These are phyloP conservation scores for Vipera latastei DNA, from an alignment of 2,797 vertebrate species.

Conservation along the genomic window DNA sequence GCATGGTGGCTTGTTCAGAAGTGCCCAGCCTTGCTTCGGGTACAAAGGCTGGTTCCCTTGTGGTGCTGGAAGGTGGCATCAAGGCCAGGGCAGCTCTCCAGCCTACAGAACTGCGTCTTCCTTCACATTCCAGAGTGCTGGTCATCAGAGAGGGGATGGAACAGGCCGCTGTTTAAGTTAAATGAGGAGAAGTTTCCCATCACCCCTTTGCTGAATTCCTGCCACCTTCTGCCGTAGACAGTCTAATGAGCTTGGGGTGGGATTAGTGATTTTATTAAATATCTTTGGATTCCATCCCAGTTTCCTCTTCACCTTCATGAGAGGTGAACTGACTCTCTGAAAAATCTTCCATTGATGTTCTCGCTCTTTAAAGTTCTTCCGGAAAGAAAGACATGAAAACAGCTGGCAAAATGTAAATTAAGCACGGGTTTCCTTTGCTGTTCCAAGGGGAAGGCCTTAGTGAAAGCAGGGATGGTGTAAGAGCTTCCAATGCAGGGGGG, in stretches of 20 bases:
- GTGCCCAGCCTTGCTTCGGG: background rate
- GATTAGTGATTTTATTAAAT: constrained; percentile 67
- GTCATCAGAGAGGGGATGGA: background rate
- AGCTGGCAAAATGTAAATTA: constrained; percentile 48
- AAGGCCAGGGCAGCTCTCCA: background rate
- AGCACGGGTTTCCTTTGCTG: constrained; percentile 33
- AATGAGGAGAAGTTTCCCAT: constrained; percentile 10
- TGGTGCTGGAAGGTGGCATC: background rate
- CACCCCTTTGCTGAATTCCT: constrained; percentile 39
- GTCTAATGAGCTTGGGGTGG: constrained; percentile 64
- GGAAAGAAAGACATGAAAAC: constrained; percentile 47
- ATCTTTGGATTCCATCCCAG: constrained; percentile 69
- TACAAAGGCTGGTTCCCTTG: background rate
- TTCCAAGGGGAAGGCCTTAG: constrained; percentile 30
- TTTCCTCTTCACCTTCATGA: constrained; percentile 71
- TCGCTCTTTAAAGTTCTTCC: constrained; percentile 59
- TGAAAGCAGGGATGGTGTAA: constrained; percentile 43
- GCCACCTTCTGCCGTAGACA: constrained; percentile 51
- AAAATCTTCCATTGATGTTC: constrained; percentile 64
- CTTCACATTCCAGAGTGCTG: background rate
- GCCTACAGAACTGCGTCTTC: background rate
- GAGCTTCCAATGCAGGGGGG: background rate
- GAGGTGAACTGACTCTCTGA: constrained; percentile 59
- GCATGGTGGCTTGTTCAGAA: background rate
- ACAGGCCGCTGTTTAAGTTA: background rate